Conservation (phyloP, 2,888 invertebrate species). For the Acanthosepion esculentum region DNA sequence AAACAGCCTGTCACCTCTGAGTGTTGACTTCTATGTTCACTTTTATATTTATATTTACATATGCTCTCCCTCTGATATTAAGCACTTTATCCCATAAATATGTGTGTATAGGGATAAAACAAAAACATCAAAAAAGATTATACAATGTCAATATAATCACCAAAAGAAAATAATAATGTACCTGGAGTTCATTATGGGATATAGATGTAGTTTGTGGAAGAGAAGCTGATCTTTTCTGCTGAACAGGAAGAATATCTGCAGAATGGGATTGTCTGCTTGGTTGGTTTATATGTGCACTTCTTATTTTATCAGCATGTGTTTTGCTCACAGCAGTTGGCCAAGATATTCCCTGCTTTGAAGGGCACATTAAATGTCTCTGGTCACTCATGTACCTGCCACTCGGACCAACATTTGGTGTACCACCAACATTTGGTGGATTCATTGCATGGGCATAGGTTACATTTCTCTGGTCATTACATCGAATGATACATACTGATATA, state of each 20-base stretch:
- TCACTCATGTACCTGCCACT: neutral
- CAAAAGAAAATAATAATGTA: neutral
- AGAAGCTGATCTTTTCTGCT: neutral
- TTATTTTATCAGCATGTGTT: neutral
- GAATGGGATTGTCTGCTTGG: neutral
- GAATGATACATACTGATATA: neutral
- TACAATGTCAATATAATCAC: too few species aligned
- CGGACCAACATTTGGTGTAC: neutral
- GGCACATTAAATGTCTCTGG: conserved; percentile 11
- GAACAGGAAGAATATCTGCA: neutral
- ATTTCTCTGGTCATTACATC: conserved; percentile 7
- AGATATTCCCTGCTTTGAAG: conserved; percentile 22
- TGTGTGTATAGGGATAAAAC: too few species aligned
- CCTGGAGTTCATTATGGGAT: neutral
- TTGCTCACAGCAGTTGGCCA: conserved; percentile 2
- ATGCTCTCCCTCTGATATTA: too few species aligned
- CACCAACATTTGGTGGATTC: neutral
- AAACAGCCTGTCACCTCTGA: too few species aligned
- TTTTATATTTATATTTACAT: too few species aligned
- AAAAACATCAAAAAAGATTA: too few species aligned
- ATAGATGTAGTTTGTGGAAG: neutral
- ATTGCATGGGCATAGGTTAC: neutral
- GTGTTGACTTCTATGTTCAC: too few species aligned
- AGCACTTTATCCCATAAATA: too few species aligned
- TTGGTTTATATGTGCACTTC: neutral